Conservation (phyloP, 1,140 invertebrate species). For the Maniola jurtina region DNA sequence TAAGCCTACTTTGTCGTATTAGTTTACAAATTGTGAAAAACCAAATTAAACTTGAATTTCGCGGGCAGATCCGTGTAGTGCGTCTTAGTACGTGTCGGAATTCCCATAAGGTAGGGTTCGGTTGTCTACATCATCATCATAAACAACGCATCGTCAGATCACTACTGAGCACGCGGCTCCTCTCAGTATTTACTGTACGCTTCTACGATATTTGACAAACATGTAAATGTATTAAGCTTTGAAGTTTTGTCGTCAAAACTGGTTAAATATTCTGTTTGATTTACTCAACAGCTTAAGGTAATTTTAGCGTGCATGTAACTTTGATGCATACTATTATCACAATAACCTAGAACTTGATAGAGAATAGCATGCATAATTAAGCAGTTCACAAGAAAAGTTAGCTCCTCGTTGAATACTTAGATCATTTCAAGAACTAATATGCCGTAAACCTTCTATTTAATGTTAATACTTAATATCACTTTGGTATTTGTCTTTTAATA, state of each 20-base stretch:
- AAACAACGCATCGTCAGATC: no score
- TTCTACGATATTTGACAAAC: not conserved
- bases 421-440: not conserved
- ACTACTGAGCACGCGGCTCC: no score
- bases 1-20: no score
- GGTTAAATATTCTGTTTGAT: not conserved
- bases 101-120: not conserved
- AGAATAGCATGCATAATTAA: conserved; percentile 4
- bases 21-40: no score
- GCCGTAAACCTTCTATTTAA: not conserved
- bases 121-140: no score
- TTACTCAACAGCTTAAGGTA: not conserved
- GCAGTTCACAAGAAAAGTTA: not conserved
- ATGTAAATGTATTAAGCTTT: no score
- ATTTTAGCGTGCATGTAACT: not conserved
- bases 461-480: no score
- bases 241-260: no score
- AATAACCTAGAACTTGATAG: conserved; percentile 12
- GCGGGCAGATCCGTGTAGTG: no score
- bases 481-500: no score
- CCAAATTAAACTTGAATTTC: no score
- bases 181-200: not conserved
- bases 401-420: not conserved
- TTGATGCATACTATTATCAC: not conserved
- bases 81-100: no score